Evolutionary conservation across 2,113 vertebrate genomes (phyloP).

Genomic region (Morone chrysops): DNA sequence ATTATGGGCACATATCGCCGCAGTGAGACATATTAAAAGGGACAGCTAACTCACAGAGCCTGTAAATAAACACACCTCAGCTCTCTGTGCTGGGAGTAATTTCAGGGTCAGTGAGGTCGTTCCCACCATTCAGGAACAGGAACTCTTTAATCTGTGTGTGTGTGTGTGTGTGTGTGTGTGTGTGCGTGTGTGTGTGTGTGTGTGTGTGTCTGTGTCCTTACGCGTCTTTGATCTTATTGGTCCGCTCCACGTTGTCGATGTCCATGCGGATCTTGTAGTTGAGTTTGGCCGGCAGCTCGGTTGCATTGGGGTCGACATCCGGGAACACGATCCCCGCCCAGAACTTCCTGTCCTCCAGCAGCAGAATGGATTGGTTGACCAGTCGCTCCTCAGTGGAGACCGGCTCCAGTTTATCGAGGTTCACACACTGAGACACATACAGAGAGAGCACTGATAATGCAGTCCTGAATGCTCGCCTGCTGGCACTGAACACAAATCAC

Average conservation of each 20-base stretch:
- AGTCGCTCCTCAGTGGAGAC: conserved; percentile 90
- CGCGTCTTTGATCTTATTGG: conserved; percentile 99
- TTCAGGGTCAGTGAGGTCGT: not conserved
- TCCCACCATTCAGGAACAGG: not conserved
- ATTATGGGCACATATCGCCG: too few relatives aligned
- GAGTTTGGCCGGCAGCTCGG: conserved; percentile 88
- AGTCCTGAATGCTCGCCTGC: too few relatives aligned
- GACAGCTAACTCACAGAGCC: too few relatives aligned
- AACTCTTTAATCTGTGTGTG: not conserved
- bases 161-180: not conserved
- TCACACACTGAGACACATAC: conserved; percentile 89
- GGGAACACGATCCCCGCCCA: conserved; percentile 97
- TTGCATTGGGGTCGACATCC: conserved; percentile 83
- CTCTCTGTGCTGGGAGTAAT: too few relatives aligned
- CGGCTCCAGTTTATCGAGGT: conserved; percentile 95
- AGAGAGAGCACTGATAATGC: conserved; percentile 59
- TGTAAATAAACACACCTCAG: too few relatives aligned
- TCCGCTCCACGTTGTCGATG: conserved; percentile 98
- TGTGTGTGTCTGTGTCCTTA: conserved; percentile 69
- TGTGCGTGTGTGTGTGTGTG: conserved; percentile 5
- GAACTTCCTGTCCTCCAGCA: conserved; percentile 94
- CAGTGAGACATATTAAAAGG: too few relatives aligned
- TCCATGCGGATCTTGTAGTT: conserved; percentile 99
- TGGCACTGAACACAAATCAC: too few relatives aligned
- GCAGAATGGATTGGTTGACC: conserved; percentile 90